phyloP scores from a whole-genome alignment of 1,140 invertebrate genomes.

The Drosophila subpulchrella region DNA sequence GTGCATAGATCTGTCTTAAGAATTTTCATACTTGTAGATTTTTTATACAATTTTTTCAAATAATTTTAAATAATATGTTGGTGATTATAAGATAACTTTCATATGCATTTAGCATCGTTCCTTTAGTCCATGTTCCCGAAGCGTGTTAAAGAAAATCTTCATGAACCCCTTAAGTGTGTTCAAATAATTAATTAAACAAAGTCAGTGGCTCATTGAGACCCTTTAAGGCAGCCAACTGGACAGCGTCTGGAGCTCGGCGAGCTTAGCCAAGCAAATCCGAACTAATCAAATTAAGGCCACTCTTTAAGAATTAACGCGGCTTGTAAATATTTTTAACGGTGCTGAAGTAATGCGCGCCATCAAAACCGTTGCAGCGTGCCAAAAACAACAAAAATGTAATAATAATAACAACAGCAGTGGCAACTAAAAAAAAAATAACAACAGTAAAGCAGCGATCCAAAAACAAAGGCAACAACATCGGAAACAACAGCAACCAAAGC shows the following conservation, averaged over 20 bases:
- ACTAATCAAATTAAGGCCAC: conserved; percentile 82
- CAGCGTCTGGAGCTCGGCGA: conserved; percentile 37
- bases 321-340: conserved; percentile 82
- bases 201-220: conserved; percentile 16
- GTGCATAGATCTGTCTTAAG: no score
- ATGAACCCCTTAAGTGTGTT: background rate
- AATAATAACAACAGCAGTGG: conserved; percentile 24
- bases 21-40: no score
- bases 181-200: conserved; percentile 6
- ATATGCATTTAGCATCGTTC: background rate
- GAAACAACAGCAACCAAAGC: conserved; percentile 58
- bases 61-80: no score
- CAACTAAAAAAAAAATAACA: conserved; percentile 31
- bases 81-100: background rate
- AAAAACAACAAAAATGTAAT: conserved; percentile 39
- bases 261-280: conserved; percentile 65
- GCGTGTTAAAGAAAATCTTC: background rate
- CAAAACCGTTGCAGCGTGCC: conserved; percentile 75
- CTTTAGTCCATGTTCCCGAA: background rate
- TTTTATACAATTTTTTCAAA: no score
- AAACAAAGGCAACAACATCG: conserved; percentile 39
- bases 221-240: conserved; percentile 43
- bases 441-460: conserved; percentile 71
- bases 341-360: conserved; percentile 78
- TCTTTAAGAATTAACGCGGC: conserved; percentile 82